Percentiles rank a stretch among this genome's conserved stretches.
phyloP scores from a whole-genome alignment of 2,888 invertebrate species.

The Rotaria sp. region DNA sequence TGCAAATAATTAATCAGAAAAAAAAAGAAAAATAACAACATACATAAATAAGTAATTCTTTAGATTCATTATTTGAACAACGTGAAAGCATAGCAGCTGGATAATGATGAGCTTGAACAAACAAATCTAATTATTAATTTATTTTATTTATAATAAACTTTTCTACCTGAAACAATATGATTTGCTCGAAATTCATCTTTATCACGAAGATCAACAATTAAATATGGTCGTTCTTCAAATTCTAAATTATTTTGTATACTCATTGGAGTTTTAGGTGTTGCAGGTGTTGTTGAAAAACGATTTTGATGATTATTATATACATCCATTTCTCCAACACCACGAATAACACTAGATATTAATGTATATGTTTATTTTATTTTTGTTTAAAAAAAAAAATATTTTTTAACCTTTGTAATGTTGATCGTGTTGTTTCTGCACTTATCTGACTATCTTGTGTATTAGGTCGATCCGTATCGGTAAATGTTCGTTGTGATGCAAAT shows the following conservation, averaged over 20 bases:
- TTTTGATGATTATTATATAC: slow-evolving; percentile 42
- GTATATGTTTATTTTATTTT: no score
- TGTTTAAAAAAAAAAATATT: not conserved
- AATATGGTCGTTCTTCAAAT: slow-evolving; percentile 50
- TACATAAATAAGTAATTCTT: slow-evolving; percentile 53
- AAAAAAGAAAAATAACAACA: no score
- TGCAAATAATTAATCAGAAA: no score
- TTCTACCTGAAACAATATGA: slow-evolving; percentile 51
- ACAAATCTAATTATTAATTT: not conserved
- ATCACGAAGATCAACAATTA: slow-evolving; percentile 56
- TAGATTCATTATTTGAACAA: slow-evolving; percentile 55
- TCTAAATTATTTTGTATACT: slow-evolving; percentile 36
- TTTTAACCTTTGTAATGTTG: slow-evolving; percentile 32
- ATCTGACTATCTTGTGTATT: slow-evolving; percentile 13
- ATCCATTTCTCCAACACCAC: slow-evolving; percentile 54
- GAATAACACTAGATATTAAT: slow-evolving; percentile 40
- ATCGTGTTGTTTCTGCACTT: slow-evolving; percentile 13
- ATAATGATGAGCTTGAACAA: slow-evolving; percentile 53
- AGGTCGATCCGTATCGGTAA: not conserved
- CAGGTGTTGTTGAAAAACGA: not conserved
- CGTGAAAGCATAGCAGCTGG: slow-evolving; percentile 55
- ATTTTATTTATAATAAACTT: not conserved
- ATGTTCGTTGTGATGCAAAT: not conserved
- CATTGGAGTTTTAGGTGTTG: slow-evolving; percentile 16
- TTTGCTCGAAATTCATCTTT: slow-evolving; percentile 51